Evolutionary conservation across 2,113 vertebrate species (phyloP), one percentile per base, ranked within the genome.

Genomic region (Bucco capensis): DNA sequence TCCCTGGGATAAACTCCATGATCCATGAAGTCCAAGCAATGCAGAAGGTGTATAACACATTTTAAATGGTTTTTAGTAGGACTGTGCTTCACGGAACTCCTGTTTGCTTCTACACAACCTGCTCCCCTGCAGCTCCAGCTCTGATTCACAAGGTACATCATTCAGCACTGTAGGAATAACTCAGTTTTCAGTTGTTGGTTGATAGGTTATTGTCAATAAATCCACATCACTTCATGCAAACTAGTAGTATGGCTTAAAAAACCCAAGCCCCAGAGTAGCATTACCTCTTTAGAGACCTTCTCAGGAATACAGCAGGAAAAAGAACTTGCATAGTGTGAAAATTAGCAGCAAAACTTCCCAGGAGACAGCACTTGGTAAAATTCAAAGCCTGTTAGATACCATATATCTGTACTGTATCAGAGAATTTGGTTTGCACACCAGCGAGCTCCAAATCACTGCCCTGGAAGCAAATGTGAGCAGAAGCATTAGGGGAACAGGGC

Each of bases 141-240:
- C 71, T 23, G 33, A 62, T 60, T 70, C 21, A 13, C 19, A 35
- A 54, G 60, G 13, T 21, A 12, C 7, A 5, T 49, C 67, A 60
- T 51, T 88, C 31, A 46, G 31, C 11, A 8, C 30, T 38, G 53
- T 30, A 38, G 42, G 42, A 81, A 23, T 23, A 79, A 33, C 71
- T 74, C 37, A 8, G 17, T 33, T 69, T 84, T 86, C 40, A 42
- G 28, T 30, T 90, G 78, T 56, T 81, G 10, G 6, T 61, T 54
- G 93, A 24, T 51, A 46, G 10, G 7, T 87, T 77, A 50, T 83
- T 47, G 31, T 72, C 49, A 81, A 53, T 87, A 94, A 94, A 84
- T 13, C 38, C 19, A 27, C 2, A 4, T 47, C 4, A 37, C 19
- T 82, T 80, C 50, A 24, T 53, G 15, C 30, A 53, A 73, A 49